Conservation (phyloP, 2,797 vertebrate genomes). For the Propithecus perrieri region DNA sequence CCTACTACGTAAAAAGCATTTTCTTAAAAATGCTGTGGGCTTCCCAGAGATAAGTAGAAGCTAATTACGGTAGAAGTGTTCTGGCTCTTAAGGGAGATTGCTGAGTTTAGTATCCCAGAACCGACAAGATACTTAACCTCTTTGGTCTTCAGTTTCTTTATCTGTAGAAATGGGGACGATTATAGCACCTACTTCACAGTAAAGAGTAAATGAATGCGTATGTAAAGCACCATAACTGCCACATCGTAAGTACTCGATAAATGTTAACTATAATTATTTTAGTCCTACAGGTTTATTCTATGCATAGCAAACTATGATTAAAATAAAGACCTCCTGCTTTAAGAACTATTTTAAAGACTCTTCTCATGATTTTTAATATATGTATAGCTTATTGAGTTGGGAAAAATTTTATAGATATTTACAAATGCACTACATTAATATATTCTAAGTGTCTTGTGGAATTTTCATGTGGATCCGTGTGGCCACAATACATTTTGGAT, state of each 20-base stretch:
- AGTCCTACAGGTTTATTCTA: neutral
- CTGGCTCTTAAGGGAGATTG: neutral
- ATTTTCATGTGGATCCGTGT: neutral
- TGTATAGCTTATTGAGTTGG: neutral
- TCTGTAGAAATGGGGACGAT: neutral
- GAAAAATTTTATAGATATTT: neutral
- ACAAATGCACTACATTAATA: neutral
- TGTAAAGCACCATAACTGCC: neutral
- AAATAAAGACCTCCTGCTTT: neutral
- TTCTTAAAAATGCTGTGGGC: neutral
- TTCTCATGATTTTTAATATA: neutral
- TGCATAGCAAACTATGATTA: neutral
- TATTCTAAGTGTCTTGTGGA: neutral
- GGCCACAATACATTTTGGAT: neutral
- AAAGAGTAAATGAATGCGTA: neutral
- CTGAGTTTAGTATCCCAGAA: neutral
- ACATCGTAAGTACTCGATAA: neutral
- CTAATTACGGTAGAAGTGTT: neutral
- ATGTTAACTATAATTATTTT: neutral
- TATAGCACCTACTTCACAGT: neutral
- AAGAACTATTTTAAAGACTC: neutral
- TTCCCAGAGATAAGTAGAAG: neutral
- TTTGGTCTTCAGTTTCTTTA: neutral
- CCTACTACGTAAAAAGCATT: neutral
- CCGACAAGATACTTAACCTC: neutral